Percentiles rank a stretch among this genome's conserved stretches.
These are phyloP conservation scores for Phrynocephalus versicolor DNA, from an alignment of 2,113 vertebrate genomes.

Conservation along the genomic window DNA sequence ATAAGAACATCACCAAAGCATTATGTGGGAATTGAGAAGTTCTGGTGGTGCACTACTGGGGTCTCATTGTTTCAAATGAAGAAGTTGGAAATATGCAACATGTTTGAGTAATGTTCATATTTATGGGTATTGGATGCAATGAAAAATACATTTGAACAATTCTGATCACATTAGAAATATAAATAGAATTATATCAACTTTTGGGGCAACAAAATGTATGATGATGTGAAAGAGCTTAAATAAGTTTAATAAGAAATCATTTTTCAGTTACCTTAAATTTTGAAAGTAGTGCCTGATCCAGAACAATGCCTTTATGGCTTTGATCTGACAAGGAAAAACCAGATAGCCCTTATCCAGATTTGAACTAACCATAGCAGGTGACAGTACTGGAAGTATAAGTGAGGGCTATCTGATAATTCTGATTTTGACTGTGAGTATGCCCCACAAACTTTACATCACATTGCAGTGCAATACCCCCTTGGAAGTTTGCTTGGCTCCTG, in stretches of 20 bases:
- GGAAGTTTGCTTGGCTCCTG: too few species aligned
- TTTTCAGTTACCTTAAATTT: neutral
- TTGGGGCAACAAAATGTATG: neutral
- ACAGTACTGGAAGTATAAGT: too few species aligned
- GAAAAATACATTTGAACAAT: neutral
- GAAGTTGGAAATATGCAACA: neutral
- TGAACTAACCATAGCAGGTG: too few species aligned
- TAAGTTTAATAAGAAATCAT: neutral
- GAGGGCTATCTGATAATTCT: too few species aligned
- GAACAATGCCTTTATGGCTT: too few species aligned
- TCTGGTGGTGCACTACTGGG: neutral
- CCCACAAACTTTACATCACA: too few species aligned
- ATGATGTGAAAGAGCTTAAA: too few species aligned
- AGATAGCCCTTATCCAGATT: too few species aligned
- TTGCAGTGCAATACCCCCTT: too few species aligned
- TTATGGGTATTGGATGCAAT: neutral
- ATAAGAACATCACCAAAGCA: neutral
- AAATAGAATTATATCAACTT: neutral
- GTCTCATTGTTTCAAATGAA: neutral
- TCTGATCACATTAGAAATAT: neutral
- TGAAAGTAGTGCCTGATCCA: neutral
- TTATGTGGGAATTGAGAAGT: neutral
- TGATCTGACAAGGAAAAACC: too few species aligned
- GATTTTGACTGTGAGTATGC: too few species aligned
- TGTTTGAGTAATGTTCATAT: neutral